A percentile compares a stretch with the other conserved stretches of the same genome.
Evolutionary conservation across 2,888 invertebrate species (phyloP).

Genomic region (Apodemia duryi): DNA sequence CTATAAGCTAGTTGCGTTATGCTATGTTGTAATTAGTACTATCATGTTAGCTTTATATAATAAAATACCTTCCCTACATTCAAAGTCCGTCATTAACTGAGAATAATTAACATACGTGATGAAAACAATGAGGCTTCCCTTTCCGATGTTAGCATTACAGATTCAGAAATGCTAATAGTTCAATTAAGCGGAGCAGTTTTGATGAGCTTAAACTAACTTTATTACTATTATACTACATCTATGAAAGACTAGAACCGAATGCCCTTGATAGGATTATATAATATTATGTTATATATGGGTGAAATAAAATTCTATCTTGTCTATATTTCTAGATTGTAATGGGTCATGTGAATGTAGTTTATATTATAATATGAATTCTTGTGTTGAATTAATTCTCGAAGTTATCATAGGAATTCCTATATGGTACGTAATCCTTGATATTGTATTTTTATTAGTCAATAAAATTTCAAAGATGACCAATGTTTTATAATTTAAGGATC

Average conservation of each 20-base stretch:
- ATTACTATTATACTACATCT: not conserved
- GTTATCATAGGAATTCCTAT: too few species aligned
- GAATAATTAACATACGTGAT: not conserved
- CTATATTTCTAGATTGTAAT: too few species aligned
- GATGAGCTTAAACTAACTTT: constrained; percentile 5
- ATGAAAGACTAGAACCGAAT: not conserved
- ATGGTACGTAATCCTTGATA: too few species aligned
- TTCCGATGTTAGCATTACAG: constrained; percentile 4
- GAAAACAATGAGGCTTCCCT: constrained; percentile 9
- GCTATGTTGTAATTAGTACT: too few species aligned
- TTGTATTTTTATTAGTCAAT: too few species aligned
- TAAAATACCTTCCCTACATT: not conserved
- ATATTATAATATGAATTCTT: too few species aligned
- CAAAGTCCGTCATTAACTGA: not conserved
- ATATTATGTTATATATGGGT: too few species aligned
- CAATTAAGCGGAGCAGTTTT: not conserved
- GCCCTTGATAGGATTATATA: not conserved
- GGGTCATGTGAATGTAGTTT: too few species aligned
- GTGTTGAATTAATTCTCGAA: too few species aligned
- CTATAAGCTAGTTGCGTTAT: not conserved
- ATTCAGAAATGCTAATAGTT: constrained; percentile 12
- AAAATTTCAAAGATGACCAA: too few species aligned
- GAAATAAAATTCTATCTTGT: too few species aligned
- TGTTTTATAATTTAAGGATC: too few species aligned
- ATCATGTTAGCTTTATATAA: not conserved